phyloP scores from a whole-genome alignment of 2,113 vertebrate genomes.

The Geothlypis trichas region DNA sequence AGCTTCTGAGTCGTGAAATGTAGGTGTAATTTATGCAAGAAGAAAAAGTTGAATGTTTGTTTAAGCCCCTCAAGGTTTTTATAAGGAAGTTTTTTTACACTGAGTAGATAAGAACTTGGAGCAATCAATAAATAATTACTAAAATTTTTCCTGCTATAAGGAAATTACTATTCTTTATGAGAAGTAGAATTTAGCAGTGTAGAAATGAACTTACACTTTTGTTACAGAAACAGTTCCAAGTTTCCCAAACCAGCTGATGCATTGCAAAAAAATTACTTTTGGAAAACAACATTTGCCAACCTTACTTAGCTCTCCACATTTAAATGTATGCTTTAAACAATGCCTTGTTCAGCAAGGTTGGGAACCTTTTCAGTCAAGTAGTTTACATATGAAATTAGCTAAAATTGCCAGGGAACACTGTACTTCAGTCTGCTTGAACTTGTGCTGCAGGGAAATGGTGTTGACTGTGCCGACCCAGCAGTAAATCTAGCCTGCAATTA shows the following conservation, averaged over 20 bases:
- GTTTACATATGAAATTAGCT: background rate
- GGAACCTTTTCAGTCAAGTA: background rate
- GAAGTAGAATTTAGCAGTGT: background rate
- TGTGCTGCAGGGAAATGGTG: background rate
- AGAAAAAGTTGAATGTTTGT: background rate
- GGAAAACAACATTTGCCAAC: background rate
- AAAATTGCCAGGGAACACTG: background rate
- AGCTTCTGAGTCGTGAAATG: background rate
- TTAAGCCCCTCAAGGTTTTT: background rate
- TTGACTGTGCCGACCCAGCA: background rate
- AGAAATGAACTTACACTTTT: background rate
- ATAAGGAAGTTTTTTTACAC: background rate
- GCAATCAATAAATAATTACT: slow-evolving; percentile 20
- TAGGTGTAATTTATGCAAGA: background rate
- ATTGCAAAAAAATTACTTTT: background rate
- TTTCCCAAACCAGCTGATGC: background rate
- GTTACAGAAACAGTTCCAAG: background rate
- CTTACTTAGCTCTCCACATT: background rate
- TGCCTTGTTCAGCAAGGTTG: background rate
- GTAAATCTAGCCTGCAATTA: background rate
- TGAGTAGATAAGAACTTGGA: background rate
- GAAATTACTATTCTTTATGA: background rate
- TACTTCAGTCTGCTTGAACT: background rate
- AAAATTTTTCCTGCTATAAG: background rate
- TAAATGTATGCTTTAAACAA: background rate